Conservation (phyloP, 64 coral and sea anemone genomes). For the Pocillopora verrucosa region DNA sequence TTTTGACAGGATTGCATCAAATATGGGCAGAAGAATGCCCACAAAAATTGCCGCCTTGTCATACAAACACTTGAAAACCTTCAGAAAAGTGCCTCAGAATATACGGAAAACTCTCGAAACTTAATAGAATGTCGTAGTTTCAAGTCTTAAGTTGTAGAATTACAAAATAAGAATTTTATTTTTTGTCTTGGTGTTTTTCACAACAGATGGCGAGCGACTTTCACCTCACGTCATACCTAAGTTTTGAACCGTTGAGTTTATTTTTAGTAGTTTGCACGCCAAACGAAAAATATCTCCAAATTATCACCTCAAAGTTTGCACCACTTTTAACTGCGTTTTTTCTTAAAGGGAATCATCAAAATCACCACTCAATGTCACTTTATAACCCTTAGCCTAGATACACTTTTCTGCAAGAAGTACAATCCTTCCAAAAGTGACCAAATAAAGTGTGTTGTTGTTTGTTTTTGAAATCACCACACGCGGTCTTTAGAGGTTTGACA, state of each 20-base stretch:
- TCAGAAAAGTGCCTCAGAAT: neutral
- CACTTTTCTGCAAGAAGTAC: neutral
- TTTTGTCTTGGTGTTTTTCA: neutral
- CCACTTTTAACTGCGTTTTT: neutral
- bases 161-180: neutral
- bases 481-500: neutral
- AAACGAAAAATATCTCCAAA: neutral
- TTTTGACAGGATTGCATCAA: neutral
- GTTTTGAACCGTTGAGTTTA: conserved; percentile 11
- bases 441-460: neutral
- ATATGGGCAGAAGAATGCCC: neutral
- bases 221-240: neutral
- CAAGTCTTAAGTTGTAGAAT: neutral
- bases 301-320: neutral
- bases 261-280: neutral
- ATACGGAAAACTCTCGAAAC: neutral
- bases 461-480: neutral
- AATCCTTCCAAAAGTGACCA: neutral
- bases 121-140: neutral
- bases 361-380: neutral
- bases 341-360: neutral
- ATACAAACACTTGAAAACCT: neutral
- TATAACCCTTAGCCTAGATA: neutral
- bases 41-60: neutral
- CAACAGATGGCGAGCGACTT: conserved; percentile 19